A percentile compares a stretch with the other conserved stretches of the same genome.
These are phyloP conservation scores for Metellina segmentata DNA, from an alignment of 2,888 invertebrate genomes.

Conservation along the genomic window DNA sequence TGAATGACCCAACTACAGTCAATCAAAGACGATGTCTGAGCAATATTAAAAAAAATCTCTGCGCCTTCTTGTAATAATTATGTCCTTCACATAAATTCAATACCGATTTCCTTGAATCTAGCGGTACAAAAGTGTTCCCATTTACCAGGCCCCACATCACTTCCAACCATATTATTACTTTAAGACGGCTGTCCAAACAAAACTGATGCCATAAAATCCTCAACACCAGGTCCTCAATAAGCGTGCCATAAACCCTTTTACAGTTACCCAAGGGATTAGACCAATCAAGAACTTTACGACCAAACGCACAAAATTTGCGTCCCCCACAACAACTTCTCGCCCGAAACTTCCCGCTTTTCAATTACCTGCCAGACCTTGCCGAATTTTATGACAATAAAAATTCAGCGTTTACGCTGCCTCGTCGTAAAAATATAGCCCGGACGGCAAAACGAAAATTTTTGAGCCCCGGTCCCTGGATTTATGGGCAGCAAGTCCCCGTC, in stretches of 20 bases:
- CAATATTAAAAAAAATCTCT: too few species aligned
- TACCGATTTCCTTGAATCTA: too few species aligned
- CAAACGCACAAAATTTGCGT: slow-evolving; percentile 24
- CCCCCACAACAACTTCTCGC: slow-evolving; percentile 36
- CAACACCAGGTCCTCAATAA: not conserved
- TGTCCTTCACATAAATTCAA: too few species aligned
- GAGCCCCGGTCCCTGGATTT: not conserved
- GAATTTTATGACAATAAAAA: slow-evolving; percentile 60
- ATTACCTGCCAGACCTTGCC: slow-evolving; percentile 45
- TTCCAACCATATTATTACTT: not conserved
- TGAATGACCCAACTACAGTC: too few species aligned
- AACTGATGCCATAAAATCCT: slow-evolving; percentile 26
- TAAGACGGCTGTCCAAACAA: slow-evolving; percentile 28
- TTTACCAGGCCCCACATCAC: not conserved
- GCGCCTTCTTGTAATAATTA: too few species aligned
- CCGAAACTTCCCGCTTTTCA: slow-evolving; percentile 48
- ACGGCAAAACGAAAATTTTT: not conserved
- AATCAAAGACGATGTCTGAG: too few species aligned
- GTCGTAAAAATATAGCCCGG: slow-evolving; percentile 48
- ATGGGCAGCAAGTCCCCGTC: not conserved
- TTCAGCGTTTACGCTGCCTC: slow-evolving; percentile 55
- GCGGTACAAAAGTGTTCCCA: not conserved
- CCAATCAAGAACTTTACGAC: slow-evolving; percentile 66
- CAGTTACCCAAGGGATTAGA: slow-evolving; percentile 52
- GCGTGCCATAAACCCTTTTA: slow-evolving; percentile 30